Evolutionary conservation across 1,140 invertebrate species (phyloP), one percentile per base, ranked within the genome.

Genomic region (Calliopsis andreniformis): DNA sequence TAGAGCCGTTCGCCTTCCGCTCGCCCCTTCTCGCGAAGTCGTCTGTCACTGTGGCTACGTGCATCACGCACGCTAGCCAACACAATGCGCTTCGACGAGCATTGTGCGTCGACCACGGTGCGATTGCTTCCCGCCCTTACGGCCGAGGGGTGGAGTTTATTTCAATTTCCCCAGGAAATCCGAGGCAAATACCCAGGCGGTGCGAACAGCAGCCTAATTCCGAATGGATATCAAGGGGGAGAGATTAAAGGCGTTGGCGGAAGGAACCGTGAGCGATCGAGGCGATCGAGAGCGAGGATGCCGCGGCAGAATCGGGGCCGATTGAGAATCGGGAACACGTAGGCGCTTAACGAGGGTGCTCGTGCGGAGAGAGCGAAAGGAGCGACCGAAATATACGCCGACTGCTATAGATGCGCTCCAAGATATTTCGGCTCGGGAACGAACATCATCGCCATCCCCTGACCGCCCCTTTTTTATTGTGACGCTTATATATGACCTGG

Each of bases 311-410:
- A 69, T 78, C 84, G 75, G n/a, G n/a, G 63, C 75, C 76, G 81
- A 87, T 87, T 83, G 78, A 53, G 83, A 71, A 84, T 80, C 73
- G 42, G 71, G 80, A 71, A 86, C 85, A 87, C 85, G 86, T 87
- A 86, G 81, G 23, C 80, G 86, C 84, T 88, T 88, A 86, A 87
- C 86, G 84, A 87, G 86, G 70, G 76, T 83, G 77, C 82, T 84
- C 84, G 82, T 84, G 82, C 79, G 73, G 67, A 79, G 56, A 69
- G 77, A 83, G 71, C 62, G 59, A 83, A 80, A 80, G 64, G 63
- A 83, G 81, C 53, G 42, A 6, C 30, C 35, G 55, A 67, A 79
- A 76, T 76, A 73, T 69, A 73, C 58, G 55, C 58, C 20, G 25
- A 45, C 16, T n/a, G n/a, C n/a, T 45, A 64, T 79, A 68, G 78